Evolutionary conservation across 2,113 vertebrate species (phyloP), one percentile per base, ranked within the genome.

Genomic region (Proteles cristata): DNA sequence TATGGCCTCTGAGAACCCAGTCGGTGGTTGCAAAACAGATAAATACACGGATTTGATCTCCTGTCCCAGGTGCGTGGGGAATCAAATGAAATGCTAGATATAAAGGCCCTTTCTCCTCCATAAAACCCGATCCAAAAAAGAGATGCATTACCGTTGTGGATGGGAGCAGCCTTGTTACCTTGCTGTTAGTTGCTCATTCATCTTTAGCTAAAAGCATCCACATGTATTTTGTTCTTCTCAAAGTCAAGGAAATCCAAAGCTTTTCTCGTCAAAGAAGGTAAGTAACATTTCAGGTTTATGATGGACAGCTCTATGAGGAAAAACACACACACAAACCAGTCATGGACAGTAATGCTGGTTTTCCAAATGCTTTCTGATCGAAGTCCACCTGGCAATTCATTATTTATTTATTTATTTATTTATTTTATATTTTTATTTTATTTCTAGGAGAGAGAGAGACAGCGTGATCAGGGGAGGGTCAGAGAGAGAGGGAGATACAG

Each of bases 271-370:
- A 65, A 65, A 45, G 66, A 11, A 74, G 2, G 11, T 74, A 88
- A 94, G 17, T 74, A 80, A 76, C 81, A 92, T 85, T 97, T 93
- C n/a, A 39, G 21, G 88, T 96, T 93, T 88, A 88, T 23, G 50
- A 93, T 90, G 26, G 17, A 90, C 2, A 90, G 43, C 39, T 79
- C 15, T 35, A 26, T 85, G 28, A 90, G 83, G 26, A n/a, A 92
- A 55, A 55, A 95, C 87, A 26, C 45, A 88, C 12, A n/a, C 21
- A 69, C 23, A 25, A n/a, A 69, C 25, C 28, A 88, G 82, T 88
- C 65, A 84, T 65, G 9, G 69, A 85, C 2, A 55, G 12, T 71
- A 77, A 43, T 53, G 16, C 63, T 88, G 58, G 15, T 63, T 86
- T 93, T 65, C 33, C 39, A 39, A 81, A 61, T 85, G 5, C 26